phyloP scores from a whole-genome alignment of 53 echinoderm and acorn worm species.

The Henricia sp. region DNA sequence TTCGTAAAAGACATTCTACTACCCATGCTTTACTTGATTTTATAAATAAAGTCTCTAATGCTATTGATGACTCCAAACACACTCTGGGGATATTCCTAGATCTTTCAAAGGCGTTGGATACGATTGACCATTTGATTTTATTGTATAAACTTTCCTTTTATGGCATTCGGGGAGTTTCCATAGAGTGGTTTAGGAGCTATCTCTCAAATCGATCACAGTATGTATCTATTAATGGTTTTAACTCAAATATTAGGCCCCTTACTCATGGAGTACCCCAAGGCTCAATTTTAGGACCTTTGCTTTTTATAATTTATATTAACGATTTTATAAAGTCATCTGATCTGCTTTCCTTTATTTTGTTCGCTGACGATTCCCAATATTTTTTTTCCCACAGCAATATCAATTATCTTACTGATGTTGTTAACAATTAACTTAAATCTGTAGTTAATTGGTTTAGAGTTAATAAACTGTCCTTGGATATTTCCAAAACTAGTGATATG shows the following conservation, averaged over 20 bases:
- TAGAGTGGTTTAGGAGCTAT: not conserved
- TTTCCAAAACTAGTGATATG: not conserved
- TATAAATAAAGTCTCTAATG: too few species aligned
- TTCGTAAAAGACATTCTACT: too few species aligned
- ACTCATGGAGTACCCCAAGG: not conserved
- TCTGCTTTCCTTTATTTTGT: too few species aligned
- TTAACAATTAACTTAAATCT: not conserved
- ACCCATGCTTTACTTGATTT: too few species aligned
- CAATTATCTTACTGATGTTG: not conserved
- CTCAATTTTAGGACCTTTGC: not conserved
- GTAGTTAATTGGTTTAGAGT: not conserved
- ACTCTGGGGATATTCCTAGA: too few species aligned
- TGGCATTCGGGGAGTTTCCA: not conserved
- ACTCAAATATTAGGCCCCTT: not conserved
- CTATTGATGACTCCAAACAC: too few species aligned
- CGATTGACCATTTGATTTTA: not conserved
- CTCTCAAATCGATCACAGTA: not conserved
- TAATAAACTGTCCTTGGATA: not conserved
- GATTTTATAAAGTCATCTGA: too few species aligned
- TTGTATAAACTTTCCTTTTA: not conserved
- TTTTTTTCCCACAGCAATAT: not conserved
- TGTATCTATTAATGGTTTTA: not conserved
- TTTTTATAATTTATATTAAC: too few species aligned
- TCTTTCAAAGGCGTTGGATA: too few species aligned
- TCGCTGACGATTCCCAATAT: not conserved